A percentile compares a stretch with the other conserved stretches of the same genome.
These are phyloP conservation scores for Strigamia maritima DNA, from an alignment of 2,888 invertebrate species.

Conservation along the genomic window DNA sequence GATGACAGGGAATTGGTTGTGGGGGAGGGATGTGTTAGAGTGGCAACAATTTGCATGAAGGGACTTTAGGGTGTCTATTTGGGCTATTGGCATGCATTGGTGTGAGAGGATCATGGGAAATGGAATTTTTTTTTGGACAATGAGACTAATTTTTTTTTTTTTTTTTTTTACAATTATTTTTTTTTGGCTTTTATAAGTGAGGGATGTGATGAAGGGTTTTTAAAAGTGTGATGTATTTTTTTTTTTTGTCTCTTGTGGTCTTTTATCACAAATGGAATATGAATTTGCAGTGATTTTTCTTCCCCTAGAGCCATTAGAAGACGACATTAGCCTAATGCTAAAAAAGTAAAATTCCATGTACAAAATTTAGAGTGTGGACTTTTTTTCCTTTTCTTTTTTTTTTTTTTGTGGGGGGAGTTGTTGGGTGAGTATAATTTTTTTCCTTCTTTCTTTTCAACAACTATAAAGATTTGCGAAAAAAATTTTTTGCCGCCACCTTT, in stretches of 20 bases:
- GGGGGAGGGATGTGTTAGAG: neutral
- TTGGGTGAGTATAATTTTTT: neutral
- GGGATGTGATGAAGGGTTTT: neutral
- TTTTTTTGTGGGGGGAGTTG: neutral
- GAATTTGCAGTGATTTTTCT: slow-evolving; percentile 32
- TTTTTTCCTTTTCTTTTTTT: neutral
- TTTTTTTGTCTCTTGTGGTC: neutral
- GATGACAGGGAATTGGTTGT: slow-evolving; percentile 18
- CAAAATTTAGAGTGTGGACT: slow-evolving; percentile 13
- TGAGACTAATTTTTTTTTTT: neutral
- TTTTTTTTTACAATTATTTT: neutral
- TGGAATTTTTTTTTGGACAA: neutral
- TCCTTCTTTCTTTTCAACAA: neutral
- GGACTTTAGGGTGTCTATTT: slow-evolving; percentile 13
- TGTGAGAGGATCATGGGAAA: neutral
- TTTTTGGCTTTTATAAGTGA: too few species aligned
- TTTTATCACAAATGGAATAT: slow-evolving; percentile 26
- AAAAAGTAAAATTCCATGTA: slow-evolving; percentile 37
- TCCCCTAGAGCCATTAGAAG: slow-evolving; percentile 5
- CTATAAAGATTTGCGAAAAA: slow-evolving; percentile 19
- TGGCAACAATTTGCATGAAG: slow-evolving; percentile 34
- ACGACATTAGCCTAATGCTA: slow-evolving; percentile 38
- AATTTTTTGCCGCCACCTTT: neutral
- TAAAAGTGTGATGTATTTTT: neutral
- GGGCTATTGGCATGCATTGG: slow-evolving; percentile 24